Evolutionary conservation across 2,888 invertebrate species (phyloP), one percentile per base, ranked within the genome.

Genomic region (Suillia variegata): DNA sequence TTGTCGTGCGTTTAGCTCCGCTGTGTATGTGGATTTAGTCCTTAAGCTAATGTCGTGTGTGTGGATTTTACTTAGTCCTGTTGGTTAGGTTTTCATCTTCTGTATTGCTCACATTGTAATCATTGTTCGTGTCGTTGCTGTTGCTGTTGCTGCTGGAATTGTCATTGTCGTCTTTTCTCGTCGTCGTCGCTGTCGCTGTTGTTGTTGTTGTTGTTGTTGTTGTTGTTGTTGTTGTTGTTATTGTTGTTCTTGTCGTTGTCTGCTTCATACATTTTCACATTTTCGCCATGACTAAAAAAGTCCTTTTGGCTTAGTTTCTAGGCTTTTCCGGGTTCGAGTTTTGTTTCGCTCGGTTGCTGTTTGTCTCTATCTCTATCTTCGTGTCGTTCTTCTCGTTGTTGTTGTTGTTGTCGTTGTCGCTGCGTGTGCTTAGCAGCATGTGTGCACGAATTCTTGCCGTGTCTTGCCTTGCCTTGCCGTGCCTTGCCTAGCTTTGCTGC

Each of bases 41-140:
- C 45, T 45, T 54, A 54, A 45, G 45, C 31, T 45, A 47, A 45
- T 47, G 45, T 54, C 45, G 24, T n/a, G 24, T 42, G 42, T 45
- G 17, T 20, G 31, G 38, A 54, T 13, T 15, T 18, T 54, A 33
- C 24, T 54, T 22, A 38, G 22, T 15, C 42, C 38, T 47, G 21
- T 26, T 54, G 34, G 42, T 38, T 18, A 20, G n/a, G 8, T 24
- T 10, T 26, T 26, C 26, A 10, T 26, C 26, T 26, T 26, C 5
- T n/a, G n/a, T n/a, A n/a, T n/a, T n/a, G n/a, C n/a, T n/a, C n/a
- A n/a, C n/a, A n/a, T 10, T 26, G 26, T 5, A 5, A 10, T 26
- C n/a, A n/a, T n/a, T 26, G 26, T 10, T 26, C 6, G 26, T 26
- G 26, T 26, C 10, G 5, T 10, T 6, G 26, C 10, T 26, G 26